Evolutionary conservation across 2,113 vertebrate genomes (phyloP).

Genomic region (Narcine bancroftii): DNA sequence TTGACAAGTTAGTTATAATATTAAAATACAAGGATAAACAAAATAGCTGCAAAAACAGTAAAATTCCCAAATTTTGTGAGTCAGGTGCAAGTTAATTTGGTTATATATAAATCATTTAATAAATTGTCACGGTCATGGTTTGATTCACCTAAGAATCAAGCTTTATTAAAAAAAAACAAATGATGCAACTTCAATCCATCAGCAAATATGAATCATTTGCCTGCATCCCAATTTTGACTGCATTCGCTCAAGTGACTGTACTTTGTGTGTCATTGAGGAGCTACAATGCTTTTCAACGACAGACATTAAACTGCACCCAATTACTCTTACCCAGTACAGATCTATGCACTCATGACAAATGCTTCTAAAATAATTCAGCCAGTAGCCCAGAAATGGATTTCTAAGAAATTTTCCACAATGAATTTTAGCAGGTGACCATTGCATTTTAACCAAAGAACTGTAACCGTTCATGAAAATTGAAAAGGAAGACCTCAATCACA

Average conservation of each 20-base stretch:
- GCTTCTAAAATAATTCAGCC: background rate
- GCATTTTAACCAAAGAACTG: background rate
- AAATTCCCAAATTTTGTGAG: background rate
- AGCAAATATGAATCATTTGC: background rate
- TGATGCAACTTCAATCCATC: background rate
- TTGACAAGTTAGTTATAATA: background rate
- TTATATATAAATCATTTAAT: too few relatives aligned
- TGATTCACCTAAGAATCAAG: background rate
- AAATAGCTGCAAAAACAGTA: background rate
- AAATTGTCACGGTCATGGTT: background rate
- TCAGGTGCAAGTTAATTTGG: too few relatives aligned
- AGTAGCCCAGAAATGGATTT: background rate
- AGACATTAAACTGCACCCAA: background rate
- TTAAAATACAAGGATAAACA: background rate
- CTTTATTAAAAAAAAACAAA: too few relatives aligned
- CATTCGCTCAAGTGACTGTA: background rate
- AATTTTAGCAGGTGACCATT: background rate
- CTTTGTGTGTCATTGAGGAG: background rate
- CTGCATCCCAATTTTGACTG: background rate
- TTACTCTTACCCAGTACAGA: background rate
- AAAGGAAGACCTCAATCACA: background rate
- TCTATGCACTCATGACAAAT: background rate
- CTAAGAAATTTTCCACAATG: background rate
- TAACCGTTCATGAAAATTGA: background rate
- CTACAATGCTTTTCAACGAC: background rate